Evolutionary conservation across 1,140 invertebrate species (phyloP).

Genomic region (Magallana ariakensis): DNA sequence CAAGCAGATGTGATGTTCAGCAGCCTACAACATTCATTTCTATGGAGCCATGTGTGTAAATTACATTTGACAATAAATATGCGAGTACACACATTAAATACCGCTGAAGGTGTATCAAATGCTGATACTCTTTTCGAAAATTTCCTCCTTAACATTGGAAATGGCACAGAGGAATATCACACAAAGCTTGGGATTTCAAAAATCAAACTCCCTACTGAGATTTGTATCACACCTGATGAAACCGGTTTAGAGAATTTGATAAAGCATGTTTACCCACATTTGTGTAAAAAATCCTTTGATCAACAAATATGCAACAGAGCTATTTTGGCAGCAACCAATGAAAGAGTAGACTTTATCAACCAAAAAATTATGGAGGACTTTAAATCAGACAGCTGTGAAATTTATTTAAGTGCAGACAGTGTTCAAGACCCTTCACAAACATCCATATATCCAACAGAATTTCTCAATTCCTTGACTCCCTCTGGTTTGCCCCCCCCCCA

Average conservation of each 20-base stretch:
- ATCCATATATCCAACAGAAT: slow-evolving; percentile 72
- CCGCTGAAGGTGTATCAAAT: no score
- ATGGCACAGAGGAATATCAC: neutral
- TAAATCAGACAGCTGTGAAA: neutral
- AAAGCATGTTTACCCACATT: slow-evolving; percentile 3
- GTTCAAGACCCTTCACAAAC: slow-evolving; percentile 60
- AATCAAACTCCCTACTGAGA: neutral
- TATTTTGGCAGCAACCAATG: slow-evolving; percentile 32
- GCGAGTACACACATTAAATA: neutral
- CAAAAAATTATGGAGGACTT: slow-evolving; percentile 28
- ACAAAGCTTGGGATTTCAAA: neutral
- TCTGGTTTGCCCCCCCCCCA: slow-evolving; percentile 76
- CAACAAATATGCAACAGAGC: slow-evolving; percentile 7
- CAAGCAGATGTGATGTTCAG: slow-evolving; percentile 31
- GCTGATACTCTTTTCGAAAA: neutral
- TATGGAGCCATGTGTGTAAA: neutral
- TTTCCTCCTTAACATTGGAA: slow-evolving; percentile 23
- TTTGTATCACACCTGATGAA: slow-evolving; percentile 8
- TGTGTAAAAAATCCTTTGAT: neutral
- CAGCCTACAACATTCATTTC: neutral
- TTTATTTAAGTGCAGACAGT: slow-evolving; percentile 55
- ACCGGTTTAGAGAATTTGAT: slow-evolving; percentile 13
- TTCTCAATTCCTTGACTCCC: slow-evolving; percentile 75
- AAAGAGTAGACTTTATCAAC: slow-evolving; percentile 39
- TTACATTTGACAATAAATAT: slow-evolving; percentile 41